A percentile compares a stretch with the other conserved stretches of the same genome.
phyloP scores from a whole-genome alignment of 2,888 invertebrate species.

The Lithophane socia region DNA sequence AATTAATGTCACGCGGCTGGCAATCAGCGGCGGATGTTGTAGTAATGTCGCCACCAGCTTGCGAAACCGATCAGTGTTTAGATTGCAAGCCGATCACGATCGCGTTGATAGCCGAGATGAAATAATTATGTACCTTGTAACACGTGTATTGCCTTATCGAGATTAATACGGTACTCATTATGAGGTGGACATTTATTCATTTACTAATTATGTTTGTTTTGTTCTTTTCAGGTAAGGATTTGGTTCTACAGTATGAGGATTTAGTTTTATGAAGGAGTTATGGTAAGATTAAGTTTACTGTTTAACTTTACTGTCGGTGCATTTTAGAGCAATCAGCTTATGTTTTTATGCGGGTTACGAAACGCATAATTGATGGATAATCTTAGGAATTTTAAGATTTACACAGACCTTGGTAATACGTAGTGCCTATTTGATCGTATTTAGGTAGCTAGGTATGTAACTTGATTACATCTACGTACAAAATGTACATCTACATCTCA shows the following conservation, averaged over 20 bases:
- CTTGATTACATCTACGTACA: not conserved
- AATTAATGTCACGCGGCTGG: conserved; percentile 71
- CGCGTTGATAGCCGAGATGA: conserved; percentile 54
- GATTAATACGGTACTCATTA: conserved; percentile 54
- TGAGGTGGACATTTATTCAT: conserved; percentile 31
- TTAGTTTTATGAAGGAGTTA: conserved; percentile 1
- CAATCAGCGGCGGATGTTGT: conserved; percentile 71
- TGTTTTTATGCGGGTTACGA: not conserved
- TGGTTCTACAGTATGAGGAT: conserved; percentile 3
- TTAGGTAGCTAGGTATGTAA: not conserved
- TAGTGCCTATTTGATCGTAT: not conserved
- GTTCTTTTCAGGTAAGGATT: conserved; percentile 71
- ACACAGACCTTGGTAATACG: not conserved
- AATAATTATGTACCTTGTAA: conserved; percentile 56
- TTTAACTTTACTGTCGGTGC: not conserved
- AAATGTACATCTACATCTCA: not conserved
- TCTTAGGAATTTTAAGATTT: too few relatives aligned
- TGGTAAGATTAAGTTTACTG: conserved; percentile 49
- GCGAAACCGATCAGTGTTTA: conserved; percentile 69
- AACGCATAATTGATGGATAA: not conserved
- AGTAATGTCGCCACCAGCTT: conserved; percentile 68
- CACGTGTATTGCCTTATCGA: conserved; percentile 62
- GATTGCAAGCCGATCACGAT: conserved; percentile 55
- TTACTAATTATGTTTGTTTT: conserved; percentile 53
- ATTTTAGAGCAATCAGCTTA: not conserved